A percentile compares a stretch with the other conserved stretches of the same genome.
These are phyloP conservation scores for Diplosoma virens DNA, from an alignment of 23 tunicate species.

Conservation along the genomic window DNA sequence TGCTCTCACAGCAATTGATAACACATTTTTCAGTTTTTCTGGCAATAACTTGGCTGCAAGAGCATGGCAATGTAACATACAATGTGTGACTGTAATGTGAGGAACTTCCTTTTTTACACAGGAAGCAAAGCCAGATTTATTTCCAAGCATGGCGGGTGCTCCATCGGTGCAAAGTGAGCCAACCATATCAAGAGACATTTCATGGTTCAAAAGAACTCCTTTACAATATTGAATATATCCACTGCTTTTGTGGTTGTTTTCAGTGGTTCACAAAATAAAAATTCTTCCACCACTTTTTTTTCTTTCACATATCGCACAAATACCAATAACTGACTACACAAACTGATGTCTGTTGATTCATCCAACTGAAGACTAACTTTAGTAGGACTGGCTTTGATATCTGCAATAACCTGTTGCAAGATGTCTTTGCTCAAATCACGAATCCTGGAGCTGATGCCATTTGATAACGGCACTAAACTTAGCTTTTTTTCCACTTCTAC, in stretches of 20 bases:
- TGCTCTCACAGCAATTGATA: constrained; percentile 26
- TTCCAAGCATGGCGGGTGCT: constrained; percentile 44
- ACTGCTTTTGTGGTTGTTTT: constrained; percentile 21
- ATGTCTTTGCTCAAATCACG: constrained; percentile 29
- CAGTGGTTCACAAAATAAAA: constrained; percentile 18
- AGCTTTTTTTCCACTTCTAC: constrained; percentile 10
- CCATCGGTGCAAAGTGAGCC: constrained; percentile 26
- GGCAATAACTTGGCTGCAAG: constrained; percentile 23
- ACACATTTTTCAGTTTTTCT: constrained; percentile 19
- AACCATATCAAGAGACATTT: constrained; percentile 20
- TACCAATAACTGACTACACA: constrained; percentile 31
- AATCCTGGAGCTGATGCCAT: constrained; percentile 30
- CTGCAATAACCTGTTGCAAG: constrained; percentile 17
- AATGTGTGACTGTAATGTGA: constrained; percentile 15
- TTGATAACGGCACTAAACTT: constrained; percentile 15
- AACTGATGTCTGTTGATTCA: constrained; percentile 37
- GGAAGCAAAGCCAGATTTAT: constrained; percentile 18
- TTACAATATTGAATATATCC: constrained; percentile 13
- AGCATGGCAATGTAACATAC: constrained; percentile 19
- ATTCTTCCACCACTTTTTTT: constrained; percentile 27
- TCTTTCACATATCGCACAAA: constrained; percentile 27
- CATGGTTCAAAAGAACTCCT: constrained; percentile 27
- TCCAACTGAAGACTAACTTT: constrained; percentile 30
- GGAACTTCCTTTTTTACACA: constrained; percentile 13
- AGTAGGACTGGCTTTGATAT: constrained; percentile 22